phyloP scores from a whole-genome alignment of 2,888 invertebrate species.

The Bhutanitis thaidina region DNA sequence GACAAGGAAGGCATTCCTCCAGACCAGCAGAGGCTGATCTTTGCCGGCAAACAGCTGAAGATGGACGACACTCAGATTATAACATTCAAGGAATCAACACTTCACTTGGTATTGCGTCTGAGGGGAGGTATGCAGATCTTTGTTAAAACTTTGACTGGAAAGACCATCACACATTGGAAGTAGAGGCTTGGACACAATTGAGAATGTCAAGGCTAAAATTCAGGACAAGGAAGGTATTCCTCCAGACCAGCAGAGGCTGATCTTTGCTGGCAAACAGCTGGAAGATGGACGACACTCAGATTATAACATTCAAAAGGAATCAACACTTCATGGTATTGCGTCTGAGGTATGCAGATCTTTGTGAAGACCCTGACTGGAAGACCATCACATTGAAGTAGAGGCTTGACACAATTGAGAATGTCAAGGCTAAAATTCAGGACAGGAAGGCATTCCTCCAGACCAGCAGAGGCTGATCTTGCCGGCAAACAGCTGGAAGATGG shows the following conservation, averaged over 20 bases:
- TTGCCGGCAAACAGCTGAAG: background rate
- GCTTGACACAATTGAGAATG: slow-evolving; percentile 17
- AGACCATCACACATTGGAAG: slow-evolving; percentile 91
- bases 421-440: slow-evolving; percentile 14
- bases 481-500: slow-evolving; percentile 16
- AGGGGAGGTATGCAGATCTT: background rate
- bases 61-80: background rate
- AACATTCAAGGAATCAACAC: background rate
- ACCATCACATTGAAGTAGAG: slow-evolving; percentile 12
- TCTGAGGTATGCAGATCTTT: slow-evolving; percentile 14
- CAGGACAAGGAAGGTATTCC: slow-evolving; percentile 17
- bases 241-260: slow-evolving; percentile 15
- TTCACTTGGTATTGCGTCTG: background rate
- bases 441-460: slow-evolving; percentile 15
- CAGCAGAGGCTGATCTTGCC: slow-evolving; percentile 16
- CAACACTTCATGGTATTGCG: slow-evolving; percentile 80
- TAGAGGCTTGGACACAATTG: slow-evolving; percentile 36
- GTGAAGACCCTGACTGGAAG: slow-evolving; percentile 16
- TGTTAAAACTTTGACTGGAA: slow-evolving; percentile 88
- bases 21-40: background rate
- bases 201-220: slow-evolving; percentile 14
- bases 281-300: slow-evolving; percentile 90
- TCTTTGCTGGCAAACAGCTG: slow-evolving; percentile 53
- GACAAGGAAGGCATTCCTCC: background rate
- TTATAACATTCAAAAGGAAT: slow-evolving; percentile 90